phyloP scores from a whole-genome alignment of 2,888 invertebrate species.

The Tetragonisca angustula region DNA sequence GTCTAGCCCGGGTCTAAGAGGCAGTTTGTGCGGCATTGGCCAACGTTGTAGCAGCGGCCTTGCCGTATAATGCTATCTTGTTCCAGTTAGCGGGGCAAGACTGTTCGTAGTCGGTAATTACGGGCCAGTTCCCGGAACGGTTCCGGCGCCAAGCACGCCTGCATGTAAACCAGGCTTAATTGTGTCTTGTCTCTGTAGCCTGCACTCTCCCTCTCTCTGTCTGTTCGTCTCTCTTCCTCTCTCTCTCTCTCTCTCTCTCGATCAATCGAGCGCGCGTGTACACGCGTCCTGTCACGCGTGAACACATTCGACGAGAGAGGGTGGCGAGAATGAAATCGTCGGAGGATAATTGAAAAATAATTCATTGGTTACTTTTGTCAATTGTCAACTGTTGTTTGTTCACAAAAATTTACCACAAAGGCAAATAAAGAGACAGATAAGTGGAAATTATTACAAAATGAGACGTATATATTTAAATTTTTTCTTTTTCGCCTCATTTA shows the following conservation, averaged over 20 bases:
- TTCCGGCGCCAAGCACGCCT: slow-evolving; percentile 41
- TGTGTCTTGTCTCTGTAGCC: slow-evolving; percentile 43
- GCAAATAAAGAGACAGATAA: too few relatives aligned
- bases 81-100: slow-evolving; percentile 50
- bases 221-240: background rate
- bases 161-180: slow-evolving; percentile 56
- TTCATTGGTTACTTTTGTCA: too few relatives aligned
- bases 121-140: slow-evolving; percentile 54
- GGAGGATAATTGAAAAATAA: background rate
- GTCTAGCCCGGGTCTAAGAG: slow-evolving; percentile 32
- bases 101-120: slow-evolving; percentile 53
- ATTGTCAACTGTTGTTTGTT: too few relatives aligned
- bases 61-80: slow-evolving; percentile 41
- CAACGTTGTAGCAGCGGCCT: slow-evolving; percentile 17
- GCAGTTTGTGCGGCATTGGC: slow-evolving; percentile 41
- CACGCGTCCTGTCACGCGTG: background rate
- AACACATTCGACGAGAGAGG: background rate
- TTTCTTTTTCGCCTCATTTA: too few relatives aligned
- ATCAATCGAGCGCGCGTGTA: slow-evolving; percentile 17
- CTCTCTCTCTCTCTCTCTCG: slow-evolving; percentile 7
- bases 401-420: too few relatives aligned
- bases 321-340: background rate
- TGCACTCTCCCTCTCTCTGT: background rate
- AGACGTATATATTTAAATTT: too few relatives aligned
- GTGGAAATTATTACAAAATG: too few relatives aligned